phyloP scores from a whole-genome alignment of 2,888 invertebrate species.

The Ditula angustiorana region DNA sequence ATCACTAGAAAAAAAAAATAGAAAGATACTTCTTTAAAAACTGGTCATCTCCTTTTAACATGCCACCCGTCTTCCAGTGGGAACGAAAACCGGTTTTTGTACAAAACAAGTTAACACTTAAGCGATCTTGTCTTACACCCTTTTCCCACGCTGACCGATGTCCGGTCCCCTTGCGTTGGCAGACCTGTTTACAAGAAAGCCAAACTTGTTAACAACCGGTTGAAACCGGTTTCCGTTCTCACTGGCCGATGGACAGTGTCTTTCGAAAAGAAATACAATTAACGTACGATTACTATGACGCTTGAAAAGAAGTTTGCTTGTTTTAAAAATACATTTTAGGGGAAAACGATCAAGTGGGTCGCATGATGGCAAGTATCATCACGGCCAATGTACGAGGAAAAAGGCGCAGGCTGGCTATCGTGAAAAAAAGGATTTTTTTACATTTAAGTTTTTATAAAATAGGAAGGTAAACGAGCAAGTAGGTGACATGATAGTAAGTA shows the following conservation, averaged over 20 bases:
- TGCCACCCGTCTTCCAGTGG: constrained; percentile 33
- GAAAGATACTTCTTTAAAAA: not conserved
- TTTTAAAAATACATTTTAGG: too few species aligned
- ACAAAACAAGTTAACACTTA: constrained; percentile 41
- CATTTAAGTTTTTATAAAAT: too few species aligned
- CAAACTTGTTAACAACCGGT: constrained; percentile 45
- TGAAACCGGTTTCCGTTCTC: constrained; percentile 66
- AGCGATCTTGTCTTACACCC: constrained; percentile 42
- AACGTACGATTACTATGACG: not conserved
- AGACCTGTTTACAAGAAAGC: constrained; percentile 42
- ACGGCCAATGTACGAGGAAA: too few species aligned
- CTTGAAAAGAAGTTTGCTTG: too few species aligned
- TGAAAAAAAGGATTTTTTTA: too few species aligned
- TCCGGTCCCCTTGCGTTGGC: constrained; percentile 55
- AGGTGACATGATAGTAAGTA: too few species aligned
- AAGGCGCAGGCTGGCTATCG: too few species aligned
- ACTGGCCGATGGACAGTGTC: constrained; percentile 42
- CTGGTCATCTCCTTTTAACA: too few species aligned
- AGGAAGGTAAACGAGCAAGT: too few species aligned
- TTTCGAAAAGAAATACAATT: not conserved
- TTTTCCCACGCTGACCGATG: constrained; percentile 73
- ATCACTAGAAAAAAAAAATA: not conserved
- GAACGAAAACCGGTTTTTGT: constrained; percentile 48
- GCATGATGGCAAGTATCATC: too few species aligned
- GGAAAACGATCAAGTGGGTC: too few species aligned